A percentile compares a stretch with the other conserved stretches of the same genome.
These are phyloP conservation scores for Orthonychiurus folsomi DNA, from an alignment of 2,888 invertebrate species.

Conservation along the genomic window DNA sequence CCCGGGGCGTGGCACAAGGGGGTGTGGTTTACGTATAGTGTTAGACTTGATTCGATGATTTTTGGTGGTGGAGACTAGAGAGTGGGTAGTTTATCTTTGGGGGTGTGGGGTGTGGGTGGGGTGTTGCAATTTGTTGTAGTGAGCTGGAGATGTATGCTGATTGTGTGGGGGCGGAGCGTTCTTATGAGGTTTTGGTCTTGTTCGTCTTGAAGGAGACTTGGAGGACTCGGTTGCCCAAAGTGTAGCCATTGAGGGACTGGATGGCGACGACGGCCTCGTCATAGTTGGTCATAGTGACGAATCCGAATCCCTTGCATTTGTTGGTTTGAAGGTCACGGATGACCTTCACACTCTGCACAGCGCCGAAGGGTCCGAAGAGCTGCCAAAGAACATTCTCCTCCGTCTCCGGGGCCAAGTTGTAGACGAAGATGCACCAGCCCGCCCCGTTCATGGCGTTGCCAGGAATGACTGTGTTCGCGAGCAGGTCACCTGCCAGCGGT, in stretches of 20 bases:
- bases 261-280: slow-evolving; percentile 94
- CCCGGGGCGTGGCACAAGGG: too few relatives aligned
- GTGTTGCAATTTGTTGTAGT: too few relatives aligned
- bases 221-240: slow-evolving; percentile 85
- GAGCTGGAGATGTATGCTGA: too few relatives aligned
- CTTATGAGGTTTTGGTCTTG: slow-evolving; percentile 60
- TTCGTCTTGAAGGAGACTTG: slow-evolving; percentile 97
- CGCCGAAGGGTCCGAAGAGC: slow-evolving; percentile 93
- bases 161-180: too few relatives aligned
- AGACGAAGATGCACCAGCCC: slow-evolving; percentile 88
- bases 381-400: slow-evolving; percentile 88
- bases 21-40: too few relatives aligned
- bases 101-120: too few relatives aligned
- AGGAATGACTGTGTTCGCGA: slow-evolving; percentile 69
- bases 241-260: slow-evolving; percentile 91
- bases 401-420: slow-evolving; percentile 83
- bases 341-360: slow-evolving; percentile 94
- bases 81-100: too few relatives aligned
- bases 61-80: too few relatives aligned
- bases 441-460: slow-evolving; percentile 77
- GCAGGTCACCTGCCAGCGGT: slow-evolving; percentile 70
- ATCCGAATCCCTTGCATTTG: slow-evolving; percentile 97
- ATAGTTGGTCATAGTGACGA: slow-evolving; percentile 97
- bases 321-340: slow-evolving; percentile 90
- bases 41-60: too few relatives aligned